Percentiles rank a stretch among this genome's conserved stretches.
Evolutionary conservation across 2,797 vertebrate genomes (phyloP).

Genomic region (Limnodromus scolopaceus): DNA sequence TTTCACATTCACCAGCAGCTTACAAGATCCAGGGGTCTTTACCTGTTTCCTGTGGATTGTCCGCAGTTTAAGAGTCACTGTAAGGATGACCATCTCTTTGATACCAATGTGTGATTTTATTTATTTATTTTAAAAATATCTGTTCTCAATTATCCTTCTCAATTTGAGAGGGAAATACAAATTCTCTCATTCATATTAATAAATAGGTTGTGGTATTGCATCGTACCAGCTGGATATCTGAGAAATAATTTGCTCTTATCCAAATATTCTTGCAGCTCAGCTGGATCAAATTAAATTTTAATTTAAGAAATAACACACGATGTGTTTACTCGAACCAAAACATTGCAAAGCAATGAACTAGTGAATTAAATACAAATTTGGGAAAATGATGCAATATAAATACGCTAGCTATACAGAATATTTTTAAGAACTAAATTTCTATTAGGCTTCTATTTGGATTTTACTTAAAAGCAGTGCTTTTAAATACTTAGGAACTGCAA

Average conservation of each 20-base stretch:
- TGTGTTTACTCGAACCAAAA: neutral
- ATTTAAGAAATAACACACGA: neutral
- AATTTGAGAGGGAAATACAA: neutral
- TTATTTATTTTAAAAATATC: neutral
- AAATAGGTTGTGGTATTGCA: neutral
- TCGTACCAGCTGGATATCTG: neutral
- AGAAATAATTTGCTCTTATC: neutral
- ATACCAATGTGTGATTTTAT: neutral
- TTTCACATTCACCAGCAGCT: neutral
- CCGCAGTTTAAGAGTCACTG: neutral
- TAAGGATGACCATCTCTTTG: neutral
- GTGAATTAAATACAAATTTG: neutral
- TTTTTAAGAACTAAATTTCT: neutral
- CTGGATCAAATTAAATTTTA: neutral
- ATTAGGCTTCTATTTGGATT: slow-evolving; percentile 2
- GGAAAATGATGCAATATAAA: neutral
- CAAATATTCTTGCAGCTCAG: neutral
- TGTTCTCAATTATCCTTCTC: neutral
- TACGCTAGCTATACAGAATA: neutral
- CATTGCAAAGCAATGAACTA: neutral
- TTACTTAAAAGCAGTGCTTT: neutral
- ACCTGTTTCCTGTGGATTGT: neutral
- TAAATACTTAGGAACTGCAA: neutral
- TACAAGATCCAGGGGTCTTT: neutral
- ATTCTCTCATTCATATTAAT: neutral